Evolutionary conservation across 2,888 invertebrate genomes (phyloP).

Genomic region (Tipula helvola): DNA sequence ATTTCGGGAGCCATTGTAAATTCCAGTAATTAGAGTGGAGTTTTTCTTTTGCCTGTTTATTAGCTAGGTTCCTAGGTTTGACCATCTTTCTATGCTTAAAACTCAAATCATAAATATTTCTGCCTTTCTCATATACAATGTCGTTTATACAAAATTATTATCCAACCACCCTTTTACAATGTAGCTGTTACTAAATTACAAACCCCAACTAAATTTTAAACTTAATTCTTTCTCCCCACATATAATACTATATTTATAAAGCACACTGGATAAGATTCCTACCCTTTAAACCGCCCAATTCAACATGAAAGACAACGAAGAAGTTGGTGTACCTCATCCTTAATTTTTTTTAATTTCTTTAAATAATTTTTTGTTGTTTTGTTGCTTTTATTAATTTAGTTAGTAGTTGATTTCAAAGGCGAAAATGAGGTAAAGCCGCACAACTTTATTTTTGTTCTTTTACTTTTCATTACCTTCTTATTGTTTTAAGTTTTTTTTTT

Average conservation of each 20-base stretch:
- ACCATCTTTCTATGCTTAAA: too few relatives aligned
- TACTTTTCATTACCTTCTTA: background rate
- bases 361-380: background rate
- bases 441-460: background rate
- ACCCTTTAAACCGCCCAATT: background rate
- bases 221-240: background rate
- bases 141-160: background rate
- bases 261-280: background rate
- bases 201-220: background rate
- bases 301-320: background rate
- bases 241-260: background rate
- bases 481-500: background rate
- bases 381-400: background rate
- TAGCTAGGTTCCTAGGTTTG: too few relatives aligned
- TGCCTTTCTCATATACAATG: too few relatives aligned
- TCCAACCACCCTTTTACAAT: background rate
- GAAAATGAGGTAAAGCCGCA: constrained; percentile 4
- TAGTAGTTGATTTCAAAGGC: background rate
- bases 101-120: too few relatives aligned
- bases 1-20: too few relatives aligned
- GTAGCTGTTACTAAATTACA: background rate
- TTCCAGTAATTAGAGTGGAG: too few relatives aligned
- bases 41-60: too few relatives aligned
- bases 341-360: background rate
- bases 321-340: background rate